Percentiles rank a stretch among this genome's conserved stretches.
These are phyloP conservation scores for Chascanopsetta lugubris DNA, from an alignment of 2,113 vertebrate species.

Conservation along the genomic window DNA sequence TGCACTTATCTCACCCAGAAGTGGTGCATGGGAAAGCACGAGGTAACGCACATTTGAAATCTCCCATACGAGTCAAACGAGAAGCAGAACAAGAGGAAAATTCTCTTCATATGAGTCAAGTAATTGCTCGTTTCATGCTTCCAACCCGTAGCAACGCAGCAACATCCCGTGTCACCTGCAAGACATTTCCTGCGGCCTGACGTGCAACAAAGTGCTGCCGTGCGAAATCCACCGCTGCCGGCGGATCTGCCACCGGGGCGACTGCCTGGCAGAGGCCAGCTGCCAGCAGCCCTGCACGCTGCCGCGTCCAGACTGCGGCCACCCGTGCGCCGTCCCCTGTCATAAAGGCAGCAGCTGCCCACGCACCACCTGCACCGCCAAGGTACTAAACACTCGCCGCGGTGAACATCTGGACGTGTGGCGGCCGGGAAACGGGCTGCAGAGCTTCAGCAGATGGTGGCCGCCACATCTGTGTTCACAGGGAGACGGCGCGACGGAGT, in stretches of 20 bases:
- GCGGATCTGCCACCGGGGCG: constrained; percentile 93
- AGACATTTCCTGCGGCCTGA: constrained; percentile 96
- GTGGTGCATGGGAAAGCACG: constrained; percentile 99
- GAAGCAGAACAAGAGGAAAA: too few relatives aligned
- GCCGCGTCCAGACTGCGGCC: constrained; percentile 88
- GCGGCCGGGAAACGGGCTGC: constrained; percentile 9
- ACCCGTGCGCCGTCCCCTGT: constrained; percentile 91
- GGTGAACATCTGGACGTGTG: constrained; percentile 30
- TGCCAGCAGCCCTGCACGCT: constrained; percentile 90
- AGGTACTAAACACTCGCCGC: constrained; percentile 80
- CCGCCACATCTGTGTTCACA: constrained; percentile 6
- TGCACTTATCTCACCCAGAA: constrained; percentile 97
- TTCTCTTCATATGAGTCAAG: background rate
- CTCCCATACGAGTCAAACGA: too few relatives aligned
- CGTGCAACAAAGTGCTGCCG: constrained; percentile 86
- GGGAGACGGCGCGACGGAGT: background rate
- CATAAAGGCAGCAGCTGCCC: constrained; percentile 89
- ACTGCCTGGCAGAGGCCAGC: constrained; percentile 86
- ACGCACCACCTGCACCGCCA: constrained; percentile 84
- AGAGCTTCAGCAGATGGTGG: constrained; percentile 43
- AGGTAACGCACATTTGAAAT: too few relatives aligned
- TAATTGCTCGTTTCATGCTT: background rate
- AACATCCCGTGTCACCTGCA: constrained; percentile 97
- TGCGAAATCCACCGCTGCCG: constrained; percentile 93
- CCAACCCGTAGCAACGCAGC: constrained; percentile 86